Evolutionary conservation across 2,113 vertebrate genomes (phyloP).

Genomic region (Gobiocypris rarus): DNA sequence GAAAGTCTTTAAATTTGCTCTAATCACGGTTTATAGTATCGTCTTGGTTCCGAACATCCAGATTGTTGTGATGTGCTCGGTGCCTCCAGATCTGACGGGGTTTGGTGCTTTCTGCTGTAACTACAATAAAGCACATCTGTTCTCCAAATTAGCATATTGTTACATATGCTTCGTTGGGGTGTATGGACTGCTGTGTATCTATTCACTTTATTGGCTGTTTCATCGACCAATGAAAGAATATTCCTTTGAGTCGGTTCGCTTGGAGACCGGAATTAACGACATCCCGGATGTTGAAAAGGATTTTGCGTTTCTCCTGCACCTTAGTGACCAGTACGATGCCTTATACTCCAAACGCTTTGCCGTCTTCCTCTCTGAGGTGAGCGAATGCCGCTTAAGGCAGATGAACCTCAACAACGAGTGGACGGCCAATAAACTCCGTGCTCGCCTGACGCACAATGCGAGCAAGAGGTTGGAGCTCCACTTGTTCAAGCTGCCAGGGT

Average conservation of each 20-base stretch:
- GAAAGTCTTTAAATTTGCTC: conserved; percentile 83
- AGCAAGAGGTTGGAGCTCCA: conserved; percentile 80
- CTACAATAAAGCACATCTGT: conserved; percentile 87
- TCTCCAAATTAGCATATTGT: conserved; percentile 86
- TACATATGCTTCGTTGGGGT: conserved; percentile 85
- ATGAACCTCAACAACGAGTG: conserved; percentile 89
- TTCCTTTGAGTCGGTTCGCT: conserved; percentile 82
- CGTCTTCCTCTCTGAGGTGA: conserved; percentile 89
- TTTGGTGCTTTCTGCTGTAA: conserved; percentile 87
- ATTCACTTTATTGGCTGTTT: conserved; percentile 89
- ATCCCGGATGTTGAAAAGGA: conserved; percentile 91
- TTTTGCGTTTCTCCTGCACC: conserved; percentile 90
- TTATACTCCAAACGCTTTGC: conserved; percentile 89
- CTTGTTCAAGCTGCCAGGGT: conserved; percentile 82
- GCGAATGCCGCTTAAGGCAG: conserved; percentile 84
- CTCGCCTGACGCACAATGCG: conserved; percentile 76
- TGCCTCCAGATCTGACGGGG: conserved; percentile 84
- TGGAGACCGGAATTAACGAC: conserved; percentile 87
- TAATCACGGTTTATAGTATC: conserved; percentile 82
- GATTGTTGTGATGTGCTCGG: conserved; percentile 81
- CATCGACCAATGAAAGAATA: conserved; percentile 86
- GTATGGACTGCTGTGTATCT: conserved; percentile 85
- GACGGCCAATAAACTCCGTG: conserved; percentile 81
- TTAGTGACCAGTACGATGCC: conserved; percentile 88
- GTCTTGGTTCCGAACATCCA: conserved; percentile 80